Evolutionary conservation across 2,113 vertebrate species (phyloP).

Genomic region (Ptilorrhoa leucosticta): DNA sequence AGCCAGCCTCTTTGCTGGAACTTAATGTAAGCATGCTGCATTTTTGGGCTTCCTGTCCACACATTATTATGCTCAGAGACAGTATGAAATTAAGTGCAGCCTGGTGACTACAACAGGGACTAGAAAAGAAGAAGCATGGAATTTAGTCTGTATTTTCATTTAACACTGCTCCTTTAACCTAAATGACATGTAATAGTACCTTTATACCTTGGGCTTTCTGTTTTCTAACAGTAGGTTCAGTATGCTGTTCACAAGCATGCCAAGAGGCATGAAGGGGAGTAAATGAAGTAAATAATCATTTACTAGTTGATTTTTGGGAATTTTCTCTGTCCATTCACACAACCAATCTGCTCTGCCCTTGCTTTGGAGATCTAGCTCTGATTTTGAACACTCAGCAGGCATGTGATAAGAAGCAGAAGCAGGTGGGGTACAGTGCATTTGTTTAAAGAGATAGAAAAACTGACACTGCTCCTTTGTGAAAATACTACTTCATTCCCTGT

Average conservation of each 20-base stretch:
- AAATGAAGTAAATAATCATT: neutral
- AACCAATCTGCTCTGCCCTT: neutral
- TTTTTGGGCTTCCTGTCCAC: neutral
- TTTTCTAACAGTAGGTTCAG: neutral
- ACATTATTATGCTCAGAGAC: neutral
- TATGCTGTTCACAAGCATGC: neutral
- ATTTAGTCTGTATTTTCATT: neutral
- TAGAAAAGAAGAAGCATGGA: neutral
- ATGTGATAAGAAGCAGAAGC: neutral
- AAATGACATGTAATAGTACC: neutral
- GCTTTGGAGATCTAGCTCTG: neutral
- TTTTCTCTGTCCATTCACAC: neutral
- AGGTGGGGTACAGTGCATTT: neutral
- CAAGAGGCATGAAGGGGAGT: neutral
- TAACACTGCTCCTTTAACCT: neutral
- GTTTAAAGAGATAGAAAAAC: neutral
- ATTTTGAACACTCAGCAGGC: neutral
- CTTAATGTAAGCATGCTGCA: neutral
- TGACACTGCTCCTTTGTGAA: neutral
- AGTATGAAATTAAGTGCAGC: neutral
- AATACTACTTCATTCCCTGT: neutral
- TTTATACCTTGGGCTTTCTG: neutral
- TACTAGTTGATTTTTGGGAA: neutral
- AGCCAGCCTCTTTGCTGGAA: neutral
- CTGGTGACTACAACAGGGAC: neutral